Base-by-base conservation (phyloP, 2,113 vertebrate genomes). In the Oryzias curvinotus region DNA sequence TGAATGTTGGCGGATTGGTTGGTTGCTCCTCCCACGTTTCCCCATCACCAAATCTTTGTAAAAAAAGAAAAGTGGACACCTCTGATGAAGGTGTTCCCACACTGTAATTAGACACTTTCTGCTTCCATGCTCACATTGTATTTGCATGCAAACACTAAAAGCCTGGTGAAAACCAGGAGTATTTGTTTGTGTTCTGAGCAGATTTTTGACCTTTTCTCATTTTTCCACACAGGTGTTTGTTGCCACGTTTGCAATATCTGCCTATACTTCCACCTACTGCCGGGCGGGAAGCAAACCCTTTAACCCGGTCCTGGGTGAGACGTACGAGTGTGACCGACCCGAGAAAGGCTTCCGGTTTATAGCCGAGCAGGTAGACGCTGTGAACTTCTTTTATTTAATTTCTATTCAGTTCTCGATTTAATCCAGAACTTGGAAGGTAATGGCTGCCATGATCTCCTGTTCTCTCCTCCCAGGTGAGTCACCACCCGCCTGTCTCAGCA, bases 401-500 rank as follows among this genome's bases (percentile, higher is more conserved):
- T 18, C 7, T 5, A 46, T 8, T 56, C 5, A n/a, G n/a, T n/a
- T n/a, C n/a, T n/a, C n/a, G n/a, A n/a, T n/a, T n/a, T n/a, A n/a
- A 28, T 5, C 1, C 26, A 28, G 5, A 30, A 68, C 48, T 57
- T 62, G 58, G 5, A 66, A 36, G 36, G 36, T 47, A 43, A 62
- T 19, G 7, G 7, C 1, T 13, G 15, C 67, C 5, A 30, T 64
- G 23, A 5, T 65, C 44, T 62, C 7, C 44, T 54, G n/a, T 67
- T 7, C 56, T 1, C 16, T 1, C 67, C 49, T 67, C 19, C 36
- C 61, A 99, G 97, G 97, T 99, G 90, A 99, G 97, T 91, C 97
- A 99, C 88, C 97, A 99, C 87, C 97, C 97, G 68, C 97, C 97
- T 78, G 93, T 99, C 86, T 99, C 97, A 61, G 95, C 96, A 75